Conservation (phyloP, 2,888 invertebrate species). For the Agriopis leucophaearia region DNA sequence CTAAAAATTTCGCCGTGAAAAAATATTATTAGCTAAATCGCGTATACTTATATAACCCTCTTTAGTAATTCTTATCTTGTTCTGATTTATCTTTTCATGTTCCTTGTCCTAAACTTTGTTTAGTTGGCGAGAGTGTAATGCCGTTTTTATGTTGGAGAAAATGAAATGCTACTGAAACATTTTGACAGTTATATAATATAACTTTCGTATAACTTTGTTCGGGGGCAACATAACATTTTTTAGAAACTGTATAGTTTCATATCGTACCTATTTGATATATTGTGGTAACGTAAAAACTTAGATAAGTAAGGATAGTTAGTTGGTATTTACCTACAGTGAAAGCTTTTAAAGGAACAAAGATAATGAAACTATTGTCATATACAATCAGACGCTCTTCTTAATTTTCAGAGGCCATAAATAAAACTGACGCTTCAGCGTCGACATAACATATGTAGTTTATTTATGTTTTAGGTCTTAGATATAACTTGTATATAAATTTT, state of each 20-base stretch:
- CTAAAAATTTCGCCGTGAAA: not conserved
- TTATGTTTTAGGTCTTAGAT: constrained; percentile 75
- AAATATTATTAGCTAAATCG: not conserved
- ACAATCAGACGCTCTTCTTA: constrained; percentile 49
- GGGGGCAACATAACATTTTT: constrained; percentile 7
- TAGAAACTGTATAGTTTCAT: not conserved
- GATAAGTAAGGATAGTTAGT: constrained; percentile 22
- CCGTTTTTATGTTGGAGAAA: not conserved
- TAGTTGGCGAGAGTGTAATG: constrained; percentile 8
- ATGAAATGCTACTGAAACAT: constrained; percentile 5
- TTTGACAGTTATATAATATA: not conserved
- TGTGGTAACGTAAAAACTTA: constrained; percentile 30
- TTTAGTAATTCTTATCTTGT: too few species aligned
- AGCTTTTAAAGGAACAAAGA: constrained; percentile 22
- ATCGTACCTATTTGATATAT: constrained; percentile 3
- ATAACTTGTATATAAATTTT: constrained; percentile 84
- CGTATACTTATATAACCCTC: not conserved
- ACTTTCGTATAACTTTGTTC: not conserved
- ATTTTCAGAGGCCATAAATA: constrained; percentile 68
- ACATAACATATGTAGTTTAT: constrained; percentile 60
- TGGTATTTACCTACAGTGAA: constrained; percentile 20
- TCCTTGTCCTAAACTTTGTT: not conserved
- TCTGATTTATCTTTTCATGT: not conserved
- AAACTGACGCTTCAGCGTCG: constrained; percentile 63
- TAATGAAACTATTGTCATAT: constrained; percentile 50